Evolutionary conservation across 2,797 vertebrate genomes (phyloP).

Genomic region (Falco biarmicus): DNA sequence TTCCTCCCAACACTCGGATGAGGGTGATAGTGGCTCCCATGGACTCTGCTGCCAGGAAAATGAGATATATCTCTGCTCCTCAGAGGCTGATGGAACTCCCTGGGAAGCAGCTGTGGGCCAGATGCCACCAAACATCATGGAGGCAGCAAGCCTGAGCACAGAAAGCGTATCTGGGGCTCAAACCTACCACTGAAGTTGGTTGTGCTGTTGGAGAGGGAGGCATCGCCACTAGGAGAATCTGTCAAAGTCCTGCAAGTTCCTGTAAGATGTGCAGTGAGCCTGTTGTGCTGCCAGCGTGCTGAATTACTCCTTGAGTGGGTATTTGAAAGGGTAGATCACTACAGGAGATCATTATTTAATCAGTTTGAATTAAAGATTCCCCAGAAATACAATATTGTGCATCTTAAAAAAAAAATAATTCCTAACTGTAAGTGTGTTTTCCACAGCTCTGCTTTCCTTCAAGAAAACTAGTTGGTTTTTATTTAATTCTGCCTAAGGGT

Average conservation of each 20-base stretch:
- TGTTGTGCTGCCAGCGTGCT: not conserved
- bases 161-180: not conserved
- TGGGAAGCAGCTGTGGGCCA: slow-evolving; percentile 1
- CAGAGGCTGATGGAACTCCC: not conserved
- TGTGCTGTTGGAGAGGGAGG: not conserved
- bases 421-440: not conserved
- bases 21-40: not conserved
- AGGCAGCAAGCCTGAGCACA: rapidly evolving
- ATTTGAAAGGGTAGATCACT: not conserved
- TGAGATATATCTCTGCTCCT: not conserved
- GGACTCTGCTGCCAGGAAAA: not conserved
- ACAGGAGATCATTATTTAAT: slow-evolving; percentile 5
- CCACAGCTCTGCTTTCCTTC: not conserved
- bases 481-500: not conserved
- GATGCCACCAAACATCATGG: not conserved
- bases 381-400: not conserved
- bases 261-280: not conserved
- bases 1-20: rapidly evolving
- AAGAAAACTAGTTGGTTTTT: not conserved
- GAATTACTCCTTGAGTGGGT: not conserved
- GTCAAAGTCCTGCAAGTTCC: not conserved
- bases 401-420: not conserved
- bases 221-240: not conserved
- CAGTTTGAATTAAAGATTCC: not conserved
- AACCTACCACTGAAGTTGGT: not conserved